These are phyloP conservation scores for Nephrotoma appendiculata DNA, from an alignment of 2,888 invertebrate species.

Conservation along the genomic window DNA sequence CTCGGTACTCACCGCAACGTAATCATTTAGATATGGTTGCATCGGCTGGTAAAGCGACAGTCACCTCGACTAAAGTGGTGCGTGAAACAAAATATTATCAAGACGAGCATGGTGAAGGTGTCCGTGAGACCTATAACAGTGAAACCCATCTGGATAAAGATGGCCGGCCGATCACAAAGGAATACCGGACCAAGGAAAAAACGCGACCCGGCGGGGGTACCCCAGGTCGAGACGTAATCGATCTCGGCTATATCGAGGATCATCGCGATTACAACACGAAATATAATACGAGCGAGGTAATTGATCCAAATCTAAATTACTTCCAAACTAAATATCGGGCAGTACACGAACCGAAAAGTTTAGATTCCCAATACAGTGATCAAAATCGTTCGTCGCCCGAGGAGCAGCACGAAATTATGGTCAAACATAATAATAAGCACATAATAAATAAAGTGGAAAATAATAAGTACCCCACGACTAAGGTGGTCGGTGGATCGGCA, in stretches of 20 bases:
- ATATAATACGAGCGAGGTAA: slow-evolving; percentile 25
- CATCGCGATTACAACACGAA: slow-evolving; percentile 14
- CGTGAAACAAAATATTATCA: slow-evolving; percentile 25
- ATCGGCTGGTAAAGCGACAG: slow-evolving; percentile 20
- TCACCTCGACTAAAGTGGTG: slow-evolving; percentile 22
- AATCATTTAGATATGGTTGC: slow-evolving; percentile 24
- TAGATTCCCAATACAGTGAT: slow-evolving; percentile 47
- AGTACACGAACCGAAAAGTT: slow-evolving; percentile 50
- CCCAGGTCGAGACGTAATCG: not conserved
- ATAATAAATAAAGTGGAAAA: not conserved
- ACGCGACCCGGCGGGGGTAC: slow-evolving; percentile 11
- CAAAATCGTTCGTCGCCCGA: slow-evolving; percentile 42
- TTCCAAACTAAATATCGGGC: slow-evolving; percentile 29
- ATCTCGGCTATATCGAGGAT: slow-evolving; percentile 11
- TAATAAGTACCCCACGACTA: not conserved
- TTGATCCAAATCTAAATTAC: slow-evolving; percentile 32
- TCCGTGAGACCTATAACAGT: slow-evolving; percentile 33
- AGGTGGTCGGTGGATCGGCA: not conserved
- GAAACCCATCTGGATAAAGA: slow-evolving; percentile 32
- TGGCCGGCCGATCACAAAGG: slow-evolving; percentile 29
- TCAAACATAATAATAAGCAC: slow-evolving; percentile 30
- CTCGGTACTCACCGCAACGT: slow-evolving; percentile 25
- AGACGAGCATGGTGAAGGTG: slow-evolving; percentile 37
- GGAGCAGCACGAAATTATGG: slow-evolving; percentile 39
- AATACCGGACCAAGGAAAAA: slow-evolving; percentile 32